These are phyloP conservation scores for Zaprionus bogoriensis DNA, from an alignment of 2,888 invertebrate species.

Conservation along the genomic window DNA sequence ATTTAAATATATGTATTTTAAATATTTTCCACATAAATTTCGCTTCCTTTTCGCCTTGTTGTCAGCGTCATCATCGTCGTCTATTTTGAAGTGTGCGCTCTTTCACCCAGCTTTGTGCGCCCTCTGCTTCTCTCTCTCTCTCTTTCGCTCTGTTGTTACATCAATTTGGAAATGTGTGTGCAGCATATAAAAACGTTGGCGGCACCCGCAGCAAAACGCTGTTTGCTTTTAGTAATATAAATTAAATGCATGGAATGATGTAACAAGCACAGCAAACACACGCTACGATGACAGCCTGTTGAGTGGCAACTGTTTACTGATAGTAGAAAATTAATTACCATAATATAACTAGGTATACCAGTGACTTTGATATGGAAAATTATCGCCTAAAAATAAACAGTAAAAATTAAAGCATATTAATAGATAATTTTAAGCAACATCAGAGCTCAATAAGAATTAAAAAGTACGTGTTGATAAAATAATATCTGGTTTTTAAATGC, in stretches of 20 bases:
- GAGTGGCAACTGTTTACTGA: not conserved
- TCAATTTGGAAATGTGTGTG: constrained; percentile 9
- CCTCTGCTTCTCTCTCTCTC: not conserved
- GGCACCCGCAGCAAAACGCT: constrained; percentile 16
- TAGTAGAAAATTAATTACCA: not conserved
- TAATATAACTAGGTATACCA: too few species aligned
- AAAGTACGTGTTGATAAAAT: too few species aligned
- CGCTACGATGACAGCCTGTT: not conserved
- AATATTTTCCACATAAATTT: constrained; percentile 50
- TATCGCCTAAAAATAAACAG: too few species aligned
- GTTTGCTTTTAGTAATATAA: constrained; percentile 32
- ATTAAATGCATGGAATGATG: constrained; percentile 23
- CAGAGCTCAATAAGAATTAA: too few species aligned
- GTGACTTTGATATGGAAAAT: too few species aligned
- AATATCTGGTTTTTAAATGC: too few species aligned
- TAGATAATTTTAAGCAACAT: too few species aligned
- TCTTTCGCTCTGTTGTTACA: constrained; percentile 10
- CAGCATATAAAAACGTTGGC: constrained; percentile 6
- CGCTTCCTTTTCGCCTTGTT: constrained; percentile 17
- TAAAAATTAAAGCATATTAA: too few species aligned
- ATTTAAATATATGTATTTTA: constrained; percentile 36
- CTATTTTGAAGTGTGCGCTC: constrained; percentile 15
- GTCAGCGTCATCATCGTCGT: constrained; percentile 37
- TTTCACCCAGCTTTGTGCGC: too few species aligned
- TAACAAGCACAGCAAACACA: constrained; percentile 14